A percentile compares a stretch with the other conserved stretches of the same genome.
Conservation (phyloP, 2,113 vertebrate genomes). For the Alligator sinensis region DNA sequence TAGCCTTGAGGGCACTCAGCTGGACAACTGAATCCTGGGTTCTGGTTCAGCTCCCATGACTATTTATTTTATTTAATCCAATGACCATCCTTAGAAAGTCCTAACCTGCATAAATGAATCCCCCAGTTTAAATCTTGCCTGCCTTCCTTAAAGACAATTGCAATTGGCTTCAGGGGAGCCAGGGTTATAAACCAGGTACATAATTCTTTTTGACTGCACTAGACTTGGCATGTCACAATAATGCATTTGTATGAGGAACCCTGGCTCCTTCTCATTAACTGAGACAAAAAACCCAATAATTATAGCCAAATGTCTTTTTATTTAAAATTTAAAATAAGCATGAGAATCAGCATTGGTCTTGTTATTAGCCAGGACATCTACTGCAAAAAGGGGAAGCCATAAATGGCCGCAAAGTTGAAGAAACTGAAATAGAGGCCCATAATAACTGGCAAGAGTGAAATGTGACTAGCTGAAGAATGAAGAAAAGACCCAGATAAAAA, state of each 20-base stretch:
- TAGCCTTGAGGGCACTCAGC: too few species aligned
- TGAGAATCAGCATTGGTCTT: not conserved
- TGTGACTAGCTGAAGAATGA: not conserved
- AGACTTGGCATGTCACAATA: not conserved
- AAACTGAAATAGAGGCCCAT: not conserved
- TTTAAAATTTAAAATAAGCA: not conserved
- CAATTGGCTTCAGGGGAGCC: not conserved
- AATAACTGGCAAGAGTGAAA: not conserved
- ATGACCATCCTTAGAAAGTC: not conserved
- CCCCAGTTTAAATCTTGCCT: not conserved
- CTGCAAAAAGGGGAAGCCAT: not conserved
- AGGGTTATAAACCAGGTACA: not conserved
- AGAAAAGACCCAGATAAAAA: not conserved
- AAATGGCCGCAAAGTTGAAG: not conserved
- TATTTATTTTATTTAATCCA: not conserved
- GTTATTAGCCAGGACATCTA: not conserved
- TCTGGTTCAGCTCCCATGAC: too few species aligned
- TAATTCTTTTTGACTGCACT: not conserved
- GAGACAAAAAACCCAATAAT: not conserved
- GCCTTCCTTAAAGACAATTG: not conserved
- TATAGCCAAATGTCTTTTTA: not conserved
- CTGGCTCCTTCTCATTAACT: not conserved
- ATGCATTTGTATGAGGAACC: not conserved
- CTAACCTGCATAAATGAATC: not conserved
- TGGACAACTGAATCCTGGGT: too few species aligned